Percentiles rank a stretch among this genome's conserved stretches.
Evolutionary conservation across 2,797 vertebrate genomes (phyloP).

Genomic region (Acanthurus tractus): DNA sequence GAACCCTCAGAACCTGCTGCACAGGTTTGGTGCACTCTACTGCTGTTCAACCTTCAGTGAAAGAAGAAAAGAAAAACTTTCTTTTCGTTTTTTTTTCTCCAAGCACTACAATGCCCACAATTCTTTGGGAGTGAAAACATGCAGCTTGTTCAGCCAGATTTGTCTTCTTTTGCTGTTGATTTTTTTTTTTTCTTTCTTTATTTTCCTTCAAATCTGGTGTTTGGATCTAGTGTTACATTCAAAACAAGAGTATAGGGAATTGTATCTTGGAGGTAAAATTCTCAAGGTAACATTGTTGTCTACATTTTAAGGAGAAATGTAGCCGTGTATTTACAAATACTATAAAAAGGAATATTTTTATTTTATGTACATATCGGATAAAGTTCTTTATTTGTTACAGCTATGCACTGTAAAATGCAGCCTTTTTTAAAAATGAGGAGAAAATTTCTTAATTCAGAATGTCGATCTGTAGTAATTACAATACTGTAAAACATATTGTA

Average conservation of each 20-base stretch:
- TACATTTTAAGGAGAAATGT: conserved; percentile 90
- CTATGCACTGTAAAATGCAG: conserved; percentile 99
- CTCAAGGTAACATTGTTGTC: conserved; percentile 90
- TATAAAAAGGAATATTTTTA: conserved; percentile 97
- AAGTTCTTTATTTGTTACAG: conserved; percentile 99
- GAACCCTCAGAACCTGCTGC: conserved; percentile 81
- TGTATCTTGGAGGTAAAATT: conserved; percentile 85
- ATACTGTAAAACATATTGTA: conserved; percentile 94
- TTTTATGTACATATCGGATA: conserved; percentile 97
- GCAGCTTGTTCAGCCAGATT: conserved; percentile 90
- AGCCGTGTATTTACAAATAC: conserved; percentile 96
- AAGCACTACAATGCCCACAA: conserved; percentile 89
- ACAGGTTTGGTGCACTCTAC: conserved; percentile 78
- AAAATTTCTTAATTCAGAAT: conserved; percentile 98
- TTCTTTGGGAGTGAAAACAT: conserved; percentile 89
- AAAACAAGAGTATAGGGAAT: conserved; percentile 85
- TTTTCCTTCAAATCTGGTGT: conserved; percentile 83
- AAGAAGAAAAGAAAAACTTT: conserved; percentile 73
- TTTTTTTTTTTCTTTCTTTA: conserved; percentile 81
- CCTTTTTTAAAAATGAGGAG: conserved; percentile 94
- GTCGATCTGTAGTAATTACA: conserved; percentile 94
- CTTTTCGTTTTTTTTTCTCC: conserved; percentile 76
- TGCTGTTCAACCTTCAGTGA: conserved; percentile 77
- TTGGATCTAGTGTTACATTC: conserved; percentile 92
- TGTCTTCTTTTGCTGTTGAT: conserved; percentile 83